Conservation (phyloP, 2,113 vertebrate genomes). For the Zapus hudsonius region DNA sequence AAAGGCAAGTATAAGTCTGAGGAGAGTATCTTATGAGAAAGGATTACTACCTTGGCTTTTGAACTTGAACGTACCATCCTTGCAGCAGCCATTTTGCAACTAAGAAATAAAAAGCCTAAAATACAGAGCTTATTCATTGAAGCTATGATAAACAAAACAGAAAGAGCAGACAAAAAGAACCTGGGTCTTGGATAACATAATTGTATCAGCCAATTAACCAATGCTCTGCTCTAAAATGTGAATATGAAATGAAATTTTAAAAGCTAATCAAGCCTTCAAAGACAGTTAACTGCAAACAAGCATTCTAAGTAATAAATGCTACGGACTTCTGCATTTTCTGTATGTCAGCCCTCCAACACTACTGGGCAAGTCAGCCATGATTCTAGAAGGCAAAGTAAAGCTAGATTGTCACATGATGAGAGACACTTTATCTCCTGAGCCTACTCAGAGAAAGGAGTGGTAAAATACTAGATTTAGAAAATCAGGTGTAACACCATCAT, state of each 20-base stretch:
- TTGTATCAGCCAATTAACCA: not conserved
- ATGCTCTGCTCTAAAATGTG: not conserved
- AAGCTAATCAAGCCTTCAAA: not conserved
- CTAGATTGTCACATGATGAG: not conserved
- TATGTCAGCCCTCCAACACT: not conserved
- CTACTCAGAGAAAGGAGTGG: not conserved
- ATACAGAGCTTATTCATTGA: not conserved
- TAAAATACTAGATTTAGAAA: not conserved
- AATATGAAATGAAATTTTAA: not conserved
- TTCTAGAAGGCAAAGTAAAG: not conserved
- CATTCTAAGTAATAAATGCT: not conserved
- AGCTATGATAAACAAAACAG: not conserved
- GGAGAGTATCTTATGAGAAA: not conserved
- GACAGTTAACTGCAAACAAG: not conserved
- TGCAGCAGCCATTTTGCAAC: not conserved
- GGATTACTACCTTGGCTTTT: not conserved
- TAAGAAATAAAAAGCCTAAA: not conserved
- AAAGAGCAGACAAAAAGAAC: not conserved
- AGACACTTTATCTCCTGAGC: constrained; percentile 56
- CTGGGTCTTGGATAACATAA: not conserved
- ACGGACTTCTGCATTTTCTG: not conserved
- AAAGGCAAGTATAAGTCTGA: not conserved
- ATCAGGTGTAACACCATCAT: not conserved
- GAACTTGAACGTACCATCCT: not conserved
- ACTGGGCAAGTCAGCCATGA: not conserved